Evolutionary conservation across 2,888 invertebrate species (phyloP), one percentile per base, ranked within the genome.

Genomic region (Plemyria rubiginata): DNA sequence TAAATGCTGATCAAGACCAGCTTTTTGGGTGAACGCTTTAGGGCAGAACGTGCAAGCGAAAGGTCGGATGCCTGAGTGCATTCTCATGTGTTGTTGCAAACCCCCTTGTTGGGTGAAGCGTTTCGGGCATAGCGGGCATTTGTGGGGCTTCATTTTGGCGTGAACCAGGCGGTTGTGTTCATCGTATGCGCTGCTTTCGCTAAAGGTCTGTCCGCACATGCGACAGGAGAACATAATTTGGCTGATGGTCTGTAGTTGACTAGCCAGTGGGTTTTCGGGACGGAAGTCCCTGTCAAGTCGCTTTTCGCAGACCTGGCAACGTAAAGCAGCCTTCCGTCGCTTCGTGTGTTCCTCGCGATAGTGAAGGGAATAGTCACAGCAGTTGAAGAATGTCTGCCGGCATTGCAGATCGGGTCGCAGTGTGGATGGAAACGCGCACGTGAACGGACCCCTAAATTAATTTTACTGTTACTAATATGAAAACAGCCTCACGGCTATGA

Each of bases 271-370:
- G 32, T 73, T 75, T 13, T 69, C 57, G 2, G 78, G 66, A 29
- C 76, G 78, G 57, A 82, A 70, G 54, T 90, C 86, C 22, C 81
- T 77, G 63, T 93, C 91, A 43, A 93, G 81, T 0, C 86, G 81
- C 71, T 90, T 89, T 72, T 93, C 93, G 71, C 93, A 93, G 4
- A 93, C 92, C 79, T 93, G 93, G 67, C 93, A 93, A 3, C 93
- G 85, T 5, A 92, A 73, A 0, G 90, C 88, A 0, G 92, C 87
- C 70, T 92, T 92, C 2, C 91, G 84, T 40, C 92, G 76, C 68
- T 92, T 93, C 8, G 93, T 92, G 68, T 93, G 93, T 56, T 91
- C 89, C 60, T 91, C 89, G 45, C 91, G 82, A 66, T 92, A 91
- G 63, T 93, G 93, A 4, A 88, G 70, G 2, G 93, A 93, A 66